These are phyloP conservation scores for Pantala flavescens DNA, from an alignment of 1,140 invertebrate species.

Conservation along the genomic window DNA sequence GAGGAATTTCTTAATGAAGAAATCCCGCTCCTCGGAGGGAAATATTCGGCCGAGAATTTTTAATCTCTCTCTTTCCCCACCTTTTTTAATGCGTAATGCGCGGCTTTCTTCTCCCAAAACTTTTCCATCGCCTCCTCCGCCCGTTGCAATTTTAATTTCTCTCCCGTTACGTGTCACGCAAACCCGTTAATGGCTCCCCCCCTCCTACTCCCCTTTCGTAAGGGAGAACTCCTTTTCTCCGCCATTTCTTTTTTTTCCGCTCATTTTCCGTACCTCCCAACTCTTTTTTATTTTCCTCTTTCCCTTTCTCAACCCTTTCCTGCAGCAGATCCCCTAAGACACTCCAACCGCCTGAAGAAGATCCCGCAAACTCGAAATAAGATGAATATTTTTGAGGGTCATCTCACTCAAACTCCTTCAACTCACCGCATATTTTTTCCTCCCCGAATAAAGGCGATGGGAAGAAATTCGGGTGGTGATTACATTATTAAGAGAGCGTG, in stretches of 20 bases:
- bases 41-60: not conserved
- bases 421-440: not conserved
- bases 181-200: not conserved
- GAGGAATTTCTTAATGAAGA: slow-evolving; percentile 2
- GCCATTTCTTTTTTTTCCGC: not conserved
- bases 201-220: not conserved
- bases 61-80: not conserved
- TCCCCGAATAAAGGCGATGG: not conserved
- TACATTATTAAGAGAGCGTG: not conserved
- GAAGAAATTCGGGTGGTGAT: not conserved
- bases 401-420: not conserved
- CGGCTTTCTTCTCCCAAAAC: not conserved
- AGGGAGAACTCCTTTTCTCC: not conserved
- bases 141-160: slow-evolving; percentile 3
- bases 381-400: slow-evolving; percentile 1
- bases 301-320: not conserved
- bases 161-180: not conserved
- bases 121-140: not conserved
- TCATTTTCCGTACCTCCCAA: not conserved
- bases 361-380: not conserved
- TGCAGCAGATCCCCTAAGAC: not conserved
- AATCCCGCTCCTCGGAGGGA: not conserved
- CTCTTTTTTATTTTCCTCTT: not conserved
- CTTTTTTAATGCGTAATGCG: not conserved
- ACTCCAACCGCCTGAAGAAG: not conserved